These are phyloP conservation scores for Thryonomys swinderianus DNA, from an alignment of 2,113 vertebrate genomes.

Conservation along the genomic window DNA sequence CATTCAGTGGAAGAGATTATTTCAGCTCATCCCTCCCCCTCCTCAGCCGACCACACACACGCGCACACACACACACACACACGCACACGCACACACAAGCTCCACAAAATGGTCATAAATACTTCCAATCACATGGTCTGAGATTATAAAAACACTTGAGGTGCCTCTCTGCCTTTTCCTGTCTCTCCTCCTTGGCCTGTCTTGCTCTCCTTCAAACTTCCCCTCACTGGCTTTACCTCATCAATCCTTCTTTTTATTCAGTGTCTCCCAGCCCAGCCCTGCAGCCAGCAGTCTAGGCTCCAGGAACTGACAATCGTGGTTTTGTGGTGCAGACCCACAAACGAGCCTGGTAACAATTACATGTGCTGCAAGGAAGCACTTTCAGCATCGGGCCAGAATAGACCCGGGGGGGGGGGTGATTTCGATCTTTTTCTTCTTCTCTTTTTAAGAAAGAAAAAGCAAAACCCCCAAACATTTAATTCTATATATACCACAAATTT, in stretches of 20 bases:
- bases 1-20: slow-evolving; percentile 75
- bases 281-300: slow-evolving; percentile 67
- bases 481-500: slow-evolving; percentile 84
- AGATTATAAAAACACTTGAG: slow-evolving; percentile 71
- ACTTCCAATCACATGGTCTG: slow-evolving; percentile 73
- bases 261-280: slow-evolving; percentile 60
- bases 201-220: slow-evolving; percentile 36
- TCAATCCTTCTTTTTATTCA: slow-evolving; percentile 60
- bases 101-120: slow-evolving; percentile 81
- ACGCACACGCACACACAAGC: slow-evolving; percentile 67
- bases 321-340: slow-evolving; percentile 86
- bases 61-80: slow-evolving; percentile 64
- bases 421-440: slow-evolving; percentile 77
- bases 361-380: slow-evolving; percentile 78
- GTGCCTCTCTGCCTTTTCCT: slow-evolving; percentile 46
- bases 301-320: slow-evolving; percentile 81
- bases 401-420: slow-evolving; percentile 87
- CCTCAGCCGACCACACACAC: slow-evolving; percentile 13
- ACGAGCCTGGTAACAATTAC: slow-evolving; percentile 84
- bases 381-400: slow-evolving; percentile 85
- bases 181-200: slow-evolving; percentile 14
- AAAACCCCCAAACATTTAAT: slow-evolving; percentile 84
- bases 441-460: slow-evolving; percentile 56
- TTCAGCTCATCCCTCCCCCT: slow-evolving; percentile 47
- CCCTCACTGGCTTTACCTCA: slow-evolving; percentile 6